Evolutionary conservation across 2,797 vertebrate genomes (phyloP), one percentile per base, ranked within the genome.

Genomic region (Pipistrellus nathusii): DNA sequence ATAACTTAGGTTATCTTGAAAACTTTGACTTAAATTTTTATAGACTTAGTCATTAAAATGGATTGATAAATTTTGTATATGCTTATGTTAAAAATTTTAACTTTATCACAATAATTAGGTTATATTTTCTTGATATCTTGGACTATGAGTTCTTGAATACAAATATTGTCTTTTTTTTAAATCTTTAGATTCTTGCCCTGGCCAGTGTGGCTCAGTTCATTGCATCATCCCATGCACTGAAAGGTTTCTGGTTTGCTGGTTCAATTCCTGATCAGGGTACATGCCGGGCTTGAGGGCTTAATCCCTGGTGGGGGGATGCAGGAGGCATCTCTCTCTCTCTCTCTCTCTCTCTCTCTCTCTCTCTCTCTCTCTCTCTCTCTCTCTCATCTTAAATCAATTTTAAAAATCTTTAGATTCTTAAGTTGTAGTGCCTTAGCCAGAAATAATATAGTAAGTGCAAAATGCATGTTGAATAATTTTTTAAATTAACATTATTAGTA

Each of bases 31-130:
- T 91, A 80, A 64, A 38, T 80, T 69, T 23, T 80, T 51, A 76
- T 80, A n/a, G 4, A 27, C 44, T 81, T 92, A 51, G 32, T 59
- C 66, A 81, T 48, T 85, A 72, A 90, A 94, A 72, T 83, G 35
- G 57, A 94, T 41, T 78, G 30, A 92, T 59, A 41, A 59, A 44
- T 75, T 64, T 78, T 73, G 0, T 81, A 46, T 53, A 32, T 64
- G 38, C 15, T 95, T 30, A 83, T 15, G 12, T 91, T 93, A n/a
- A 38, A 55, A 91, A 82, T 46, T 12, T 0, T 41, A 21, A 57
- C 92, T 87, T 88, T 4, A 51, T 85, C 8, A 71, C 48, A 85
- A 75, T 35, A 15, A 41, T 76, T 25, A 73, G 1, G 8, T 59
- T 71, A 25, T 53, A 0, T 27, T 90, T 94, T 88, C 14, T 27